Percentiles rank a stretch among this genome's conserved stretches.
Conservation (phyloP, 2,888 invertebrate genomes). For the Drosophila lutescens region DNA sequence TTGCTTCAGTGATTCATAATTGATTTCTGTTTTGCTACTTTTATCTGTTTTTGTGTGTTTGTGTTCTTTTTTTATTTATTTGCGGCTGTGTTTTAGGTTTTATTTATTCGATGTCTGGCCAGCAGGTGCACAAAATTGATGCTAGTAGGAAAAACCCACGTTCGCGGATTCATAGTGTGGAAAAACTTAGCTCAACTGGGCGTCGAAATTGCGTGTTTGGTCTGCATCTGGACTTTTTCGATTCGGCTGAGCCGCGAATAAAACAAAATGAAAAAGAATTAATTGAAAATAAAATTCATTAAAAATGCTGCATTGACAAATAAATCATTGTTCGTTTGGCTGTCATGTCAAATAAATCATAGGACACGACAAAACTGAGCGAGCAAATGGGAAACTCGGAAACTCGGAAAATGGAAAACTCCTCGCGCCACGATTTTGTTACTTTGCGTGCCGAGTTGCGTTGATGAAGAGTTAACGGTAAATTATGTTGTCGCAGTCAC, state of each 20-base stretch:
- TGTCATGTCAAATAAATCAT: conserved; percentile 79
- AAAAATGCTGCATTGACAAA: conserved; percentile 71
- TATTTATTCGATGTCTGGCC: conserved; percentile 38
- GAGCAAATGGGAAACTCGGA: conserved; percentile 23
- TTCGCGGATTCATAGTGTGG: conserved; percentile 8
- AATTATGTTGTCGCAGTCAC: conserved; percentile 75
- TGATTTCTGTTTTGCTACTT: conserved; percentile 59
- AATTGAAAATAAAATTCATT: conserved; percentile 71
- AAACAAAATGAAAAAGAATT: conserved; percentile 42
- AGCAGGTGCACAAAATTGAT: conserved; percentile 68
- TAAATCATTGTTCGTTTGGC: conserved; percentile 78
- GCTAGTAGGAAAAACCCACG: conserved; percentile 49
- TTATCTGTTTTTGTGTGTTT: conserved; percentile 6
- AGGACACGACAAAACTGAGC: conserved; percentile 69
- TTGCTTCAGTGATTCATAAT: conserved; percentile 61
- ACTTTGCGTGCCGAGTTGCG: conserved; percentile 60
- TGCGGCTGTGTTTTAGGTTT: neutral
- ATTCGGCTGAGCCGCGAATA: conserved; percentile 52
- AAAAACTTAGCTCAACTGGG: conserved; percentile 35
- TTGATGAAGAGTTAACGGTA: conserved; percentile 73
- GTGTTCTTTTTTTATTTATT: conserved; percentile 4
- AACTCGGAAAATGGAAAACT: conserved; percentile 22
- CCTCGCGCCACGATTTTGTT: conserved; percentile 32
- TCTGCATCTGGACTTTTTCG: conserved; percentile 42
- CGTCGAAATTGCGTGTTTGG: conserved; percentile 46